Base-by-base conservation (phyloP, 2,113 vertebrate genomes). In the Vulpes ferrilata region DNA sequence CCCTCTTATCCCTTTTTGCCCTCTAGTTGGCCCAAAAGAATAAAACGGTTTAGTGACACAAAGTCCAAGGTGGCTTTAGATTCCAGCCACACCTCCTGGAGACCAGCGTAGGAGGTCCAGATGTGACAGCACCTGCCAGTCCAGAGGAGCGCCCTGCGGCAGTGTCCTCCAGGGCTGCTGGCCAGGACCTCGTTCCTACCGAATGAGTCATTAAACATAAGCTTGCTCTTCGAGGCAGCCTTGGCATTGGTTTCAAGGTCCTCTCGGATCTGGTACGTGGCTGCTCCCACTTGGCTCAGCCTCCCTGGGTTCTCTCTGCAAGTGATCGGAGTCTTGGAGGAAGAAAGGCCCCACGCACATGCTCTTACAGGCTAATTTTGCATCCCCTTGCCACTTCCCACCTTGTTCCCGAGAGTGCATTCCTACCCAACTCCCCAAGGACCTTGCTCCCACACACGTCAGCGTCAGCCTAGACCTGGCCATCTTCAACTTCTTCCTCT, bases 151-250 rank as follows among this genome's bases (percentile, higher is more conserved):
- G n/a, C 69, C 35, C 53, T 93, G 55, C 27, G 12, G 64, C 83
- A 81, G 90, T 79, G 89, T 93, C 74, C 64, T 95, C 32, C 13
- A 62, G 93, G 96, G 78, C 93, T 93, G 74, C 73, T 92, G 79
- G 93, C 96, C 95, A 96, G 90, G 79, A 92, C 30, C 87, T 96
- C 84, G 27, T 85, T 92, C 22, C 87, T 97, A 81, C 74, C 38
- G 62, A 88, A 88, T 97, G 97, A 97, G 92, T 97, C 98, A 97
- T 95, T 84, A 96, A 55, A 96, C 38, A 88, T 30, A 93, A 97
- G 80, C 60, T 96, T 96, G 92, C 43, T 93, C 87, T 93, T 87
- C 69, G 94, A 97, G 93, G 83, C 67, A 88, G 92, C 79, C 59
- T 93, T 93, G 90, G 92, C 20, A 0, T 55, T 88, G 48, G 15